phyloP scores from a whole-genome alignment of 2,888 invertebrate species.

The Cheiracanthium punctorium region DNA sequence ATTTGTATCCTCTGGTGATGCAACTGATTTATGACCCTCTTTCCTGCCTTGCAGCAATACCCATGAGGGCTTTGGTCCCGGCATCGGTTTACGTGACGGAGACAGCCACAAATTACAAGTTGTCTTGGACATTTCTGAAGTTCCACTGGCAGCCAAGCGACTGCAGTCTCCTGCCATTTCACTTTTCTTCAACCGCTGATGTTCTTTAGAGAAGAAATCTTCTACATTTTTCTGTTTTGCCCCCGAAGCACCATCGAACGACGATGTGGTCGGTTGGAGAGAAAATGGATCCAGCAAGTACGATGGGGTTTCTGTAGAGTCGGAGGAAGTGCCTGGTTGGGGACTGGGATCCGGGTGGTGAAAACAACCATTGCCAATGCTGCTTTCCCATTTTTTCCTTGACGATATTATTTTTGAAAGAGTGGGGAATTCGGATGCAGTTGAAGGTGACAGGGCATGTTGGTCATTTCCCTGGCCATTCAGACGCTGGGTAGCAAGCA shows the following conservation, averaged over 20 bases:
- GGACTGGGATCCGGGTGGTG: conserved; percentile 35
- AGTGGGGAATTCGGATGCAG: conserved; percentile 48
- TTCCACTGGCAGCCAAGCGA: background rate
- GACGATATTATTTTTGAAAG: conserved; percentile 58
- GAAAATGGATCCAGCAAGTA: conserved; percentile 52
- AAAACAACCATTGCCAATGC: conserved; percentile 27
- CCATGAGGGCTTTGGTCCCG: conserved; percentile 60
- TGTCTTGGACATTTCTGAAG: conserved; percentile 16
- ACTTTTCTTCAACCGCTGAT: conserved; percentile 54
- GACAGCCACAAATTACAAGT: conserved; percentile 44
- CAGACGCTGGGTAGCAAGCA: conserved; percentile 53
- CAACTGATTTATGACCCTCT: conserved; percentile 51
- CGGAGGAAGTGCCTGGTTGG: background rate
- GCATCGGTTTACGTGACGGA: conserved; percentile 49
- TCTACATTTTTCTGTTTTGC: background rate
- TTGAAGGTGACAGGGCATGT: conserved; percentile 23
- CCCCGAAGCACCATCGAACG: background rate
- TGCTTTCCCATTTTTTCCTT: conserved; percentile 63
- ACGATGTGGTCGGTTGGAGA: conserved; percentile 20
- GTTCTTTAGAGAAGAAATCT: conserved; percentile 11
- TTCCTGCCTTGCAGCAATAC: conserved; percentile 45
- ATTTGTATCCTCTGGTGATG: conserved; percentile 44
- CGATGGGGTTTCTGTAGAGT: conserved; percentile 8
- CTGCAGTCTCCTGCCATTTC: conserved; percentile 10
- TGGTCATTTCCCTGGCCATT: conserved; percentile 31